Base-by-base conservation (phyloP, 1,140 invertebrate species). In the Scaptomyza hsui region DNA sequence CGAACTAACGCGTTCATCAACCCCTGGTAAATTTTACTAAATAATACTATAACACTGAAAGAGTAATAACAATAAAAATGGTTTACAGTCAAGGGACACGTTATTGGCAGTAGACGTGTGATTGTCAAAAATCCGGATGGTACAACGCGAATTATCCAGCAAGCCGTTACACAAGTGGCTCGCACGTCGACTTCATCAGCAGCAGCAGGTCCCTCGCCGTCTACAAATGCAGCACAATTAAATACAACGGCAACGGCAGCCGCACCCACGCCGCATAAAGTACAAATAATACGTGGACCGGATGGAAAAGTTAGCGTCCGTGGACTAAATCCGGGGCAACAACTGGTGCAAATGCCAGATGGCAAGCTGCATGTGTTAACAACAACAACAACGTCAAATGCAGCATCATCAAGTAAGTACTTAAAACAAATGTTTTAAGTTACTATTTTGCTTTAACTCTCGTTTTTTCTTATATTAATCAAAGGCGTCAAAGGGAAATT, bases 231-330 rank as follows among this genome's bases (percentile, higher is more conserved):
- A 9, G 49, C 78, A 10, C 65, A 67, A 18, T 26, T 63, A 2
- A 65, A 63, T 18, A 37, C 68, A 10, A 26, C 74, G 19, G 19
- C 75, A 13, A 18, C 74, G n/a, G 92, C 92, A 45, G 91, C 93
- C 0, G 92, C 92, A 47, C 92, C 93, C 0, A 93, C 93, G n/a
- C 94, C 94, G 55, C 96, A 97, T 89, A 96, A 96, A 90, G 96
- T 99, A 24, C 97, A 98, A 93, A 97, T 99, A 61, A 95, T 98
- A 72, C 95, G 97, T 78, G 95, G 95, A 0, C 95, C 96, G 0
- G 97, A 98, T 92, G 97, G 97, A 13, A 97, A 98, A 92, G 92
- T 99, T 0, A 97, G 97, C 90, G 97, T 99, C 2, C 94, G 96
- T 62, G 98, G 98, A 5, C 92, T 99, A 1, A 93, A 98, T 91